These are phyloP conservation scores for Trichonephila clavipes DNA, from an alignment of 1,140 invertebrate genomes.

Conservation along the genomic window DNA sequence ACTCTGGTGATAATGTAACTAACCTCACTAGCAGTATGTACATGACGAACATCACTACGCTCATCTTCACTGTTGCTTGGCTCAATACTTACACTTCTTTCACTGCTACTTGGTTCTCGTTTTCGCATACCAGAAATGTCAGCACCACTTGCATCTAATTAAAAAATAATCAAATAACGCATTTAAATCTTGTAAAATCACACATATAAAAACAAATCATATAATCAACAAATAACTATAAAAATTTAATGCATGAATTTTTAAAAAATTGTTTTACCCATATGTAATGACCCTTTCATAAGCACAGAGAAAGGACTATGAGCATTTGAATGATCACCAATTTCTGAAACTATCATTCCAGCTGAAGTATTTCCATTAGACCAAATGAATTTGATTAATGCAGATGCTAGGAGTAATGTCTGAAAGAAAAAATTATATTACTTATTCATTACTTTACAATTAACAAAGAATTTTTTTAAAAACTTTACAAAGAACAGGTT, in stretches of 20 bases:
- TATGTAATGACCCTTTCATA: conserved; percentile 78
- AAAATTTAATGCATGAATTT: no score
- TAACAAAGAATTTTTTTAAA: no score
- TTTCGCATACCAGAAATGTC: conserved; percentile 77
- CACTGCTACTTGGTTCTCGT: conserved; percentile 82
- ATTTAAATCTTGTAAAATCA: no score
- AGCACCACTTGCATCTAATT: conserved; percentile 40
- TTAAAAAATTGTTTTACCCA: conserved; percentile 29
- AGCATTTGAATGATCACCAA: conserved; percentile 67
- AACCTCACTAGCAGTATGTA: conserved; percentile 76
- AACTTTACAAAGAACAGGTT: no score
- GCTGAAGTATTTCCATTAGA: conserved; percentile 83
- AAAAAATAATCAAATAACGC: not conserved
- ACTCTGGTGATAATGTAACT: not conserved
- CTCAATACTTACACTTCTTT: conserved; percentile 88
- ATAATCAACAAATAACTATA: no score
- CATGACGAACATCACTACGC: conserved; percentile 79
- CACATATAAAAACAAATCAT: no score
- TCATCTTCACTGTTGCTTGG: conserved; percentile 89
- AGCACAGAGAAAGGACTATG: conserved; percentile 77
- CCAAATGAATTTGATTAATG: conserved; percentile 94
- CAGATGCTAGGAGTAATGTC: conserved; percentile 93
- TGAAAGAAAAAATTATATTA: conserved; percentile 79
- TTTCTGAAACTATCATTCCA: conserved; percentile 63
- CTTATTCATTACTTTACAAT: no score